phyloP scores from a whole-genome alignment of 2,113 vertebrate species.

The Nymphicus hollandicus region DNA sequence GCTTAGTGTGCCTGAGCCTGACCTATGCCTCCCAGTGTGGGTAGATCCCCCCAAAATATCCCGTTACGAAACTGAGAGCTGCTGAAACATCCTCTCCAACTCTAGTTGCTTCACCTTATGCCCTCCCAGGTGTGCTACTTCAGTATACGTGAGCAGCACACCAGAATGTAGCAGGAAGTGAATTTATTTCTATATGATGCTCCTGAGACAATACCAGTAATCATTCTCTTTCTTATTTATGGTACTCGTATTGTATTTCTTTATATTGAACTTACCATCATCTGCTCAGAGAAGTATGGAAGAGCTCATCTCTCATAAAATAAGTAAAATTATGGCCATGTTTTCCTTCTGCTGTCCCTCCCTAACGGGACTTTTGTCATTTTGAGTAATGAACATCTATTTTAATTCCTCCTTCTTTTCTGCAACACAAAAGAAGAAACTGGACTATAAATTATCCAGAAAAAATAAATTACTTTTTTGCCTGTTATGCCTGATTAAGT shows the following conservation, averaged over 20 bases:
- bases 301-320: constrained; percentile 43
- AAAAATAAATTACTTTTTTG: constrained; percentile 28
- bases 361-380: constrained; percentile 45
- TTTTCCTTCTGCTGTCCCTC: constrained; percentile 43
- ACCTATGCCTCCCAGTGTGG: not conserved
- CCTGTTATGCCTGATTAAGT: constrained; percentile 23
- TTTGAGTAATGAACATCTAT: constrained; percentile 45
- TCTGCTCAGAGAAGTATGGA: constrained; percentile 8
- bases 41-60: not conserved
- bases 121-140: not conserved
- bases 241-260: not conserved
- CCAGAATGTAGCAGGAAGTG: not conserved
- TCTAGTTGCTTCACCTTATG: not conserved
- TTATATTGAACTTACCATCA: not conserved
- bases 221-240: constrained; percentile 5
- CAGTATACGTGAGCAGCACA: not conserved
- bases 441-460: constrained; percentile 15
- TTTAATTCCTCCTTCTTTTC: constrained; percentile 37
- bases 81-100: not conserved
- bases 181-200: not conserved
- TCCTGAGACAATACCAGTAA: constrained; percentile 8
- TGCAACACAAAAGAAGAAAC: constrained; percentile 20
- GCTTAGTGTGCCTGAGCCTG: not conserved
- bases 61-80: not conserved
- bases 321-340: constrained; percentile 35